Base-by-base conservation (phyloP, 2,113 vertebrate genomes). In the Gymnobelideus leadbeateri region DNA sequence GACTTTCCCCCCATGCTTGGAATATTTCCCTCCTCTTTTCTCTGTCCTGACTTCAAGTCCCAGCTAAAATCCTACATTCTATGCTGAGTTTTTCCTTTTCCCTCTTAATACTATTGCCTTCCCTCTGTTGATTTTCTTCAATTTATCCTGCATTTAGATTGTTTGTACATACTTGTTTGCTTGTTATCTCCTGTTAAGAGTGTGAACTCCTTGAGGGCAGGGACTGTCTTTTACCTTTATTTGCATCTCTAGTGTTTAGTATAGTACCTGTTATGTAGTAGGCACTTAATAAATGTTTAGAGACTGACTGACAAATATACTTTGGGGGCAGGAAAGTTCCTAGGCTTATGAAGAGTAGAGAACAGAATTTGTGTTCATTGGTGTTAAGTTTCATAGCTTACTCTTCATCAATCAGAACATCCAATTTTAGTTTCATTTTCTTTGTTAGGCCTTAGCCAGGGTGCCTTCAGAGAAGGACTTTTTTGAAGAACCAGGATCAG, bases 361-460 rank as follows among this genome's bases (percentile, higher is more conserved):
- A 84, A n/a, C n/a, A 77, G 61, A 84, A n/a, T 84, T 84, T 84
- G n/a, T 77, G 43, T n/a, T 91, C 90, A 91, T 53, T 90, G 28
- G 93, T 52, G 51, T 54, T 91, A 21, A 49, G 23, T 53, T 93
- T 93, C n/a, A 21, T 37, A 89, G 50, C 16, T 43, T 54, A 43
- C 46, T 93, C 47, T n/a, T 94, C 24, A 28, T 95, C 24, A 28
- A 0, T 94, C 1, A 92, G 16, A 4, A 12, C 23, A 84, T 57
- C 5, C 9, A 10, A 7, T 68, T 94, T 93, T 14, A 77, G 47
- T 77, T 92, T 91, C 43, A 31, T 90, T 55, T 31, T 49, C 47
- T 90, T 51, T 89, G 26, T 49, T 26, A 23, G 51, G 23, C 94
- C 89, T 91, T 31, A 51, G 51, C 51, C 49, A 57, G 92, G 68